Evolutionary conservation across 2,888 invertebrate species (phyloP).

Genomic region (Lottia scabra): DNA sequence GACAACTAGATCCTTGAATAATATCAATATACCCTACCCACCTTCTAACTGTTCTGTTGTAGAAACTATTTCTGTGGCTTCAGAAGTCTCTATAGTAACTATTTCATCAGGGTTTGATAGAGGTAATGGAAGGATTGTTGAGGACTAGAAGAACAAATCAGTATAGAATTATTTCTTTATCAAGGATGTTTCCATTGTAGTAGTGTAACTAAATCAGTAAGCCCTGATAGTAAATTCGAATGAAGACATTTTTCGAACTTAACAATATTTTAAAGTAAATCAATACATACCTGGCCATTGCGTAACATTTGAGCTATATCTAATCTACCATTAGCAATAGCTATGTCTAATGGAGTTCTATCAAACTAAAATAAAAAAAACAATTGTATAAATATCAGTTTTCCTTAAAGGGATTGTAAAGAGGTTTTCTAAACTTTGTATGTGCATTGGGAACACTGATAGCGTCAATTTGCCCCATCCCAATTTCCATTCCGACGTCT

Average conservation of each 20-base stretch:
- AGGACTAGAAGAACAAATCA: too few species aligned
- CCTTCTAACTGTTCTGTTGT: constrained; percentile 26
- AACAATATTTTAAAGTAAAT: not conserved
- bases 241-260: not conserved
- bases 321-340: constrained; percentile 74
- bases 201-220: too few species aligned
- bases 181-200: too few species aligned
- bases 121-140: too few species aligned
- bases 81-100: constrained; percentile 59
- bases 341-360: constrained; percentile 64
- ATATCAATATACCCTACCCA: not conserved
- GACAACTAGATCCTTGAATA: too few species aligned
- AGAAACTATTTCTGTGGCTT: constrained; percentile 47
- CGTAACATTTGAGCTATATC: constrained; percentile 68
- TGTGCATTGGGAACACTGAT: too few species aligned
- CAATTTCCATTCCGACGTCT: too few species aligned
- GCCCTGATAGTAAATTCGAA: too few species aligned
- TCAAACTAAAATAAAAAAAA: constrained; percentile 58
- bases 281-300: constrained; percentile 32
- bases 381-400: too few species aligned
- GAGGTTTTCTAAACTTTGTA: too few species aligned
- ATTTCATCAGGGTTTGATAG: constrained; percentile 37
- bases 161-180: not conserved
- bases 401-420: too few species aligned
- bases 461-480: too few species aligned